phyloP scores from a whole-genome alignment of 2,888 invertebrate genomes.

The Pheosia tremula region DNA sequence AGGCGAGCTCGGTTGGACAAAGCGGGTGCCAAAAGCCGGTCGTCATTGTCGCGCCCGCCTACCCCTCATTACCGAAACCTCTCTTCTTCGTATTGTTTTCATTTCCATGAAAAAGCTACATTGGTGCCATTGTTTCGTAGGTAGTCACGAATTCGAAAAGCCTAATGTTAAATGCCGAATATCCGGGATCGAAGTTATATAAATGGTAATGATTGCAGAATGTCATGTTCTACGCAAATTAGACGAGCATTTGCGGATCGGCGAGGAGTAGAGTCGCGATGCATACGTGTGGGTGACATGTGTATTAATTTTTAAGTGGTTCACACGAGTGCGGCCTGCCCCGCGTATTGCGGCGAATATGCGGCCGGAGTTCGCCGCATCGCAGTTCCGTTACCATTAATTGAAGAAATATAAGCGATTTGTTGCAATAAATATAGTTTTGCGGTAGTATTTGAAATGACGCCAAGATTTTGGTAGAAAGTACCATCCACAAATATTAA shows the following conservation, averaged over 20 bases:
- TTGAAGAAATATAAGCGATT: slow-evolving; percentile 52
- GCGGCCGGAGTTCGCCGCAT: slow-evolving; percentile 22
- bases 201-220: slow-evolving; percentile 51
- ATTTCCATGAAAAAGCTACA: slow-evolving; percentile 39
- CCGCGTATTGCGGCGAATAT: slow-evolving; percentile 14
- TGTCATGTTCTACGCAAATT: slow-evolving; percentile 41
- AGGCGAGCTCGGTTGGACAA: slow-evolving; percentile 33
- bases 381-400: slow-evolving; percentile 39
- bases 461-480: slow-evolving; percentile 68
- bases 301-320: slow-evolving; percentile 24
- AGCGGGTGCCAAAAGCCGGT: slow-evolving; percentile 28
- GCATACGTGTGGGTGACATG: slow-evolving; percentile 14
- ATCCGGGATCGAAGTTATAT: slow-evolving; percentile 43
- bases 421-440: slow-evolving; percentile 62
- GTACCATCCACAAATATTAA: slow-evolving; percentile 66
- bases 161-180: slow-evolving; percentile 37
- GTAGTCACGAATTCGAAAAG: slow-evolving; percentile 40
- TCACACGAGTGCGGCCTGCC: slow-evolving; percentile 10
- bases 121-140: slow-evolving; percentile 45
- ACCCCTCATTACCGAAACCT: slow-evolving; percentile 39
- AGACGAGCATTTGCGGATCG: slow-evolving; percentile 24
- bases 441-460: slow-evolving; percentile 66
- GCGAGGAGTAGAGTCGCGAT: slow-evolving; percentile 14
- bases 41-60: slow-evolving; percentile 34
- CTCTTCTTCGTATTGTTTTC: slow-evolving; percentile 46